Evolutionary conservation across 2,113 vertebrate genomes (phyloP), one percentile per base, ranked within the genome.

Genomic region (Nyctereutes procyonoides): DNA sequence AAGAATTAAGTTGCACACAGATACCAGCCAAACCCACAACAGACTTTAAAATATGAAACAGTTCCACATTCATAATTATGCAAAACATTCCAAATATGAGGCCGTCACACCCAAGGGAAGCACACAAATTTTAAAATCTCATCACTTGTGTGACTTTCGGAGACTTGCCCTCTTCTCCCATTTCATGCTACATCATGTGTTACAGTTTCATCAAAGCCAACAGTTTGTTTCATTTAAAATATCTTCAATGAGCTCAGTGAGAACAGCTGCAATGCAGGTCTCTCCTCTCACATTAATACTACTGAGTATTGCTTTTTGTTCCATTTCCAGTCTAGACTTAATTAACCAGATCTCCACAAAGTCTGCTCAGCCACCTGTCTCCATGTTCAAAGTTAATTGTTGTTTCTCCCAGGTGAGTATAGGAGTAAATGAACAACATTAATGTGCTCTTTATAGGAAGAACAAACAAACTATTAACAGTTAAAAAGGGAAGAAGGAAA

Each of bases 181-280:
- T 97, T 97, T 95, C 97, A 98, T 86, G 95, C 84, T 97, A 95
- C 97, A 96, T 93, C 92, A 73, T 93, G 96, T 96, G 81, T 88
- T 97, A 69, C 56, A 73, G 60, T 87, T 77, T 89, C 95, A 95
- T 97, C 84, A 97, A 97, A 98, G 96, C 93, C 85, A 97, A 97
- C 92, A 95, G 97, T 98, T 98, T 98, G 97, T 97, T 98, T 96
- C 92, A 98, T 98, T 98, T 96, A 97, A 56, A 1, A 96, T 89
- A 79, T 92, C 93, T 88, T 86, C 97, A 95, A 65, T n/a, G 90
- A 97, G 90, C 88, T 97, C 97, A 98, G 90, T 86, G 93, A 97
- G 73, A 93, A 96, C 96, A 97, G 96, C 97, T 97, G 96, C 51
- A 43, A 1, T 13, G 91, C 85, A 96, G 76, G 85, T 96, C 97